These are phyloP conservation scores for Scelioninae gen. 1 DNA, from an alignment of 2,888 invertebrate genomes.

Conservation along the genomic window DNA sequence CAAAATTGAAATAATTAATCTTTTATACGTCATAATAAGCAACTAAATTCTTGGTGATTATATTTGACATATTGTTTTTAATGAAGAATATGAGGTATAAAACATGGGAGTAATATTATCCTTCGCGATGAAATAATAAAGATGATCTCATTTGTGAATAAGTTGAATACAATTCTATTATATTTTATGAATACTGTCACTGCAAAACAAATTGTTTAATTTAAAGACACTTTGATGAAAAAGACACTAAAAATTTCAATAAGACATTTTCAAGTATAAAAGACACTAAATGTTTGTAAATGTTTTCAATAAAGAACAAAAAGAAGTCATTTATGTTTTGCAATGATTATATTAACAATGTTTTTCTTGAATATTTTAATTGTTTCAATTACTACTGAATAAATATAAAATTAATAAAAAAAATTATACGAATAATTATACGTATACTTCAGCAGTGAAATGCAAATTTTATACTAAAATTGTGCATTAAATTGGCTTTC, in stretches of 20 bases:
- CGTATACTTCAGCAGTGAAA: not conserved
- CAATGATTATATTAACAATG: no score
- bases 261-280: no score
- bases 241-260: no score
- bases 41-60: not conserved
- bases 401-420: not conserved
- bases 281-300: no score
- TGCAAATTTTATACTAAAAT: not conserved
- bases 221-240: no score
- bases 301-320: no score
- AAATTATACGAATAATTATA: not conserved
- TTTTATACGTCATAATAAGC: not conserved
- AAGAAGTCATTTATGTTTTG: no score
- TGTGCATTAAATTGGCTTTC: constrained; percentile 5
- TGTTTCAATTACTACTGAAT: not conserved
- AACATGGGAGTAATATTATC: not conserved
- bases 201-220: no score
- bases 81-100: constrained; percentile 5
- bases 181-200: no score
- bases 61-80: not conserved
- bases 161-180: not conserved
- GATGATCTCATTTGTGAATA: not conserved
- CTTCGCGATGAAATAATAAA: not conserved
- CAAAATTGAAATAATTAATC: not conserved
- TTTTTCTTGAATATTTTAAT: no score